These are phyloP conservation scores for Diabrotica undecimpunctata DNA, from an alignment of 1,140 invertebrate species.

Conservation along the genomic window DNA sequence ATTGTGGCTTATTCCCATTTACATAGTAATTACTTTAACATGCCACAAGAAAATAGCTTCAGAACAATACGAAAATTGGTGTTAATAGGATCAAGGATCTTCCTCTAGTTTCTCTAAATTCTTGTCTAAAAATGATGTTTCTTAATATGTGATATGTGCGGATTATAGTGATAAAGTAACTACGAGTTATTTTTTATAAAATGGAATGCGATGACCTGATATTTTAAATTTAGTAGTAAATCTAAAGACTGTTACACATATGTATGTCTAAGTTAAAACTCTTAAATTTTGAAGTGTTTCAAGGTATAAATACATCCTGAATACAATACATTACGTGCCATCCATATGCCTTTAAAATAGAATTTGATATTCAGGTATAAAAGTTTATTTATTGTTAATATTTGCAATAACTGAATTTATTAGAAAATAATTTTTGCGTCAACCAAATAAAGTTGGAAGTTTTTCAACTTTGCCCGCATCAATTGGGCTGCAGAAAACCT, in stretches of 20 bases:
- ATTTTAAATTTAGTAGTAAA: neutral
- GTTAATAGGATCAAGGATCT: too few relatives aligned
- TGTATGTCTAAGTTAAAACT: slow-evolving; percentile 1
- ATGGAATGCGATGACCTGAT: neutral
- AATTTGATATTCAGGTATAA: neutral
- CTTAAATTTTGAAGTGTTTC: neutral
- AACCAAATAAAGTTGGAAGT: neutral
- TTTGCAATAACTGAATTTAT: neutral
- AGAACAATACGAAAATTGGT: too few relatives aligned
- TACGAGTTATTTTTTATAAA: too few relatives aligned
- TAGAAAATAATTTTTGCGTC: neutral
- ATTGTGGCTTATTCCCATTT: too few relatives aligned
- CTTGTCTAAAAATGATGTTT: too few relatives aligned
- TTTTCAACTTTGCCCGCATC: neutral
- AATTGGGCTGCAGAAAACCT: neutral
- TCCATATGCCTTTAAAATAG: neutral
- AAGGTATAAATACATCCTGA: neutral
- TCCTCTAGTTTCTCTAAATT: too few relatives aligned
- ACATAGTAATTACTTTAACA: too few relatives aligned
- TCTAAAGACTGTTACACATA: neutral
- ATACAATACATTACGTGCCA: slow-evolving; percentile 1
- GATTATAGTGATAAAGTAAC: too few relatives aligned
- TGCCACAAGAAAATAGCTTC: too few relatives aligned
- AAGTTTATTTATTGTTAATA: slow-evolving; percentile 3
- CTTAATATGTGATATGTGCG: too few relatives aligned